These are phyloP conservation scores for Ceratina japonica DNA, from an alignment of 1,140 invertebrate genomes.

Conservation along the genomic window DNA sequence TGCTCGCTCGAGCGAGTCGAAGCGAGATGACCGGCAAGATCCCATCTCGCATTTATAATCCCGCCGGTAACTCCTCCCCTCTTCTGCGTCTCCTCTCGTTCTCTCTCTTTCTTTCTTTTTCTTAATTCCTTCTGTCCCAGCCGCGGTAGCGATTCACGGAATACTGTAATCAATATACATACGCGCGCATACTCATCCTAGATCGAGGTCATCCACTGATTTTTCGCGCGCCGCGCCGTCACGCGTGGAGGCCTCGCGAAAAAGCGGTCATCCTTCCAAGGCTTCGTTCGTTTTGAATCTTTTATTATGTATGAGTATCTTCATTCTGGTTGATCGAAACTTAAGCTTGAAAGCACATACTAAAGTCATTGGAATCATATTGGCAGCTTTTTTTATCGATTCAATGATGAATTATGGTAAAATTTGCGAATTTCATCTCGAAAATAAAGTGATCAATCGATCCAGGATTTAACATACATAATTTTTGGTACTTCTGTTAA, in stretches of 20 bases:
- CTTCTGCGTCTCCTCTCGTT: neutral
- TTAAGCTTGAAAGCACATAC: too few relatives aligned
- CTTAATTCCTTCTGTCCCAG: neutral
- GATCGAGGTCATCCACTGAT: conserved; percentile 50
- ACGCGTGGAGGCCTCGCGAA: conserved; percentile 26
- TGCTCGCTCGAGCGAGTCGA: conserved; percentile 57
- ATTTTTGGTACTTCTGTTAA: too few relatives aligned
- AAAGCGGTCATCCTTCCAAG: neutral
- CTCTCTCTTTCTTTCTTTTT: neutral
- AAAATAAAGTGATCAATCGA: too few relatives aligned
- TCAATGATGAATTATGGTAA: too few relatives aligned
- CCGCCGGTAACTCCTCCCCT: conserved; percentile 1
- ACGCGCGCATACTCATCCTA: neutral
- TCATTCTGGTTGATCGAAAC: neutral
- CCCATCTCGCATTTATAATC: conserved; percentile 69
- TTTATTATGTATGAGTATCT: neutral
- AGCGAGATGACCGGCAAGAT: conserved; percentile 56
- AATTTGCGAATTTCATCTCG: too few relatives aligned
- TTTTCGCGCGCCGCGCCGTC: conserved; percentile 1
- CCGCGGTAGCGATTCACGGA: conserved; percentile 26
- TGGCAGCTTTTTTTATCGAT: too few relatives aligned
- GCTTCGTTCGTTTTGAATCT: neutral
- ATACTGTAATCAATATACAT: conserved; percentile 48
- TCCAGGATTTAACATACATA: too few relatives aligned
- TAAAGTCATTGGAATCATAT: too few relatives aligned